phyloP scores from a whole-genome alignment of 37 sponge, comb jelly and placozoan species.

The Corticium candelabrum region DNA sequence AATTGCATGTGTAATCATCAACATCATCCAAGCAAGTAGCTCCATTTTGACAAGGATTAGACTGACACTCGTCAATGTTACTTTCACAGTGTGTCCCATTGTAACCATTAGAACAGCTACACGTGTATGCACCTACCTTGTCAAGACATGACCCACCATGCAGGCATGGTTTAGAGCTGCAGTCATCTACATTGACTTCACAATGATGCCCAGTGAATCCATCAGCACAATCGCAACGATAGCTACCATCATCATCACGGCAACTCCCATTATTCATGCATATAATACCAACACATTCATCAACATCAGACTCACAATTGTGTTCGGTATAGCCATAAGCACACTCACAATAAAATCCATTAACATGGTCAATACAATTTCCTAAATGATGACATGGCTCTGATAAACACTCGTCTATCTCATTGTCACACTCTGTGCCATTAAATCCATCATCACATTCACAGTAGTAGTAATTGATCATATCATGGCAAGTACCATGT shows the following conservation, averaged over 20 bases:
- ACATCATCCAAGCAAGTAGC: not conserved
- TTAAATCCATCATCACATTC: constrained; percentile 30
- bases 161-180: constrained; percentile 2
- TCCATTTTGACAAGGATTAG: not conserved
- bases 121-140: not conserved
- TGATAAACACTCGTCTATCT: constrained; percentile 22
- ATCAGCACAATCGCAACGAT: not conserved
- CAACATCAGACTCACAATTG: not conserved
- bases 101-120: not conserved
- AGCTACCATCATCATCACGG: not conserved
- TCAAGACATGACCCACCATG: not conserved
- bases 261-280: constrained; percentile 12
- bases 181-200: constrained; percentile 11
- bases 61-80: not conserved
- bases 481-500: constrained; percentile 10
- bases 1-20: not conserved
- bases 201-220: constrained; percentile 15
- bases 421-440: constrained; percentile 5
- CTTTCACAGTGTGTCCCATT: not conserved
- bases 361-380: not conserved
- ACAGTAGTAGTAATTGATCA: constrained; percentile 27
- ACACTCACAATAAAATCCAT: constrained; percentile 9
- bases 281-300: not conserved
- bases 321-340: not conserved
- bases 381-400: not conserved